Conservation (phyloP, 2,888 invertebrate species). For the Spodoptera exigua region DNA sequence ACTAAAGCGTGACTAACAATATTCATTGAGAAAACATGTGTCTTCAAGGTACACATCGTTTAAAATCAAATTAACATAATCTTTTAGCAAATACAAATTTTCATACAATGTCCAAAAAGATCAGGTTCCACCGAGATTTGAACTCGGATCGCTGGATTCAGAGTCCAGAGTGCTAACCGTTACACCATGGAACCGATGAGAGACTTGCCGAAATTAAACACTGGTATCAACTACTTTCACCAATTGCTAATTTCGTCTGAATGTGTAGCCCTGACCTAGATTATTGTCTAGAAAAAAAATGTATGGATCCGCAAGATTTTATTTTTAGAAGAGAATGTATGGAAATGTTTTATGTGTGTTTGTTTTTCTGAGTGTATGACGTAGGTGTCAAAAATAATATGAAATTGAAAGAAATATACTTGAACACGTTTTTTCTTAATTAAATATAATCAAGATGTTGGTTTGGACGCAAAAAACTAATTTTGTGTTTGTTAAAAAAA, state of each 20-base stretch:
- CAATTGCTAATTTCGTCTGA: constrained; percentile 23
- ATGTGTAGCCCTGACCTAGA: constrained; percentile 35
- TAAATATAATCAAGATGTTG: too few species aligned
- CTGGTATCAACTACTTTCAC: constrained; percentile 33
- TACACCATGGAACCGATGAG: constrained; percentile 88
- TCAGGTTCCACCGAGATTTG: constrained; percentile 93
- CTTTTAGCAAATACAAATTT: background rate
- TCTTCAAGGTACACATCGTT: too few species aligned
- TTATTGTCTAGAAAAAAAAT: constrained; percentile 32
- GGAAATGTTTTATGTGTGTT: background rate
- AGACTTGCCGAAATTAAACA: fast-evolving
- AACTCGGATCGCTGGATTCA: constrained; percentile 95
- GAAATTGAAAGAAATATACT: too few species aligned
- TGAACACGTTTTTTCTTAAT: too few species aligned
- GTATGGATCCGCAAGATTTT: constrained; percentile 14
- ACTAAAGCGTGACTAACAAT: too few species aligned
- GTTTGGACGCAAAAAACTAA: too few species aligned
- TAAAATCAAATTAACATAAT: background rate
- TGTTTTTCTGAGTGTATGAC: background rate
- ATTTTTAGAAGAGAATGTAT: constrained; percentile 37
- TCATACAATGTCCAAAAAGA: constrained; percentile 40
- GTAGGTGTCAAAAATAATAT: too few species aligned
- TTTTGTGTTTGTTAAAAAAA: too few species aligned
- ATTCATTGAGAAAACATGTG: too few species aligned
- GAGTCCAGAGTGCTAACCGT: constrained; percentile 95